Evolutionary conservation across 1,140 invertebrate species (phyloP), one percentile per base, ranked within the genome.

Genomic region (Brachionus asplanchnoidis): DNA sequence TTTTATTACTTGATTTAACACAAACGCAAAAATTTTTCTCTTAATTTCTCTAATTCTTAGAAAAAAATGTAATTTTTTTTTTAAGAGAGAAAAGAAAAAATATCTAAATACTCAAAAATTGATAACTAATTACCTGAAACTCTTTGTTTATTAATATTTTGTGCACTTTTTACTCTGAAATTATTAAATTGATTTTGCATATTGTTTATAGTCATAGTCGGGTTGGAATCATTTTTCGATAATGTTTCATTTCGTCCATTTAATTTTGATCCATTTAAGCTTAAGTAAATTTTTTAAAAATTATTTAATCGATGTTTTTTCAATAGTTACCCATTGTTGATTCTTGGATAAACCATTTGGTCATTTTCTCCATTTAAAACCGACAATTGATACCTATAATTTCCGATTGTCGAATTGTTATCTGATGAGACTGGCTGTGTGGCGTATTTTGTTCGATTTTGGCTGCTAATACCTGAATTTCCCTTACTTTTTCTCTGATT

Each of bases 331-430:
- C 73, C 73, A 26, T 77, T 46, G 20, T 77, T 75, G 7, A 75
- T 44, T 73, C 68, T 40, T 20, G 28, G 26, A 36, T 77, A 77
- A 20, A 17, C 20, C 11, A 7, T 11, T 7, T 46, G 20, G 20
- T 77, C 73, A 14, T 17, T 77, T 11, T 77, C 73, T 20, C 73
- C 73, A 32, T 36, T 77, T 12, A 77, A 26, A 28, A 77, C 73
- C 14, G 73, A 77, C 23, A 77, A 77, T 77, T 77, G 73, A n/a
- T 77, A 77, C 23, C 73, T 77, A 53, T 77, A 77, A 77, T 77
- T 77, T 50, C 42, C 42, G 11, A 50, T 36, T 26, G 26, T 46
- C 17, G 73, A 77, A 77, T 77, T 77, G 42, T 77, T 77, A 50
- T 77, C 73, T 3, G 42, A 50, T 20, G 17, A 20, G 9, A 17